A percentile compares a stretch with the other conserved stretches of the same genome.
phyloP scores from a whole-genome alignment of 1,140 invertebrate genomes.

The Pectinophora gossypiella region DNA sequence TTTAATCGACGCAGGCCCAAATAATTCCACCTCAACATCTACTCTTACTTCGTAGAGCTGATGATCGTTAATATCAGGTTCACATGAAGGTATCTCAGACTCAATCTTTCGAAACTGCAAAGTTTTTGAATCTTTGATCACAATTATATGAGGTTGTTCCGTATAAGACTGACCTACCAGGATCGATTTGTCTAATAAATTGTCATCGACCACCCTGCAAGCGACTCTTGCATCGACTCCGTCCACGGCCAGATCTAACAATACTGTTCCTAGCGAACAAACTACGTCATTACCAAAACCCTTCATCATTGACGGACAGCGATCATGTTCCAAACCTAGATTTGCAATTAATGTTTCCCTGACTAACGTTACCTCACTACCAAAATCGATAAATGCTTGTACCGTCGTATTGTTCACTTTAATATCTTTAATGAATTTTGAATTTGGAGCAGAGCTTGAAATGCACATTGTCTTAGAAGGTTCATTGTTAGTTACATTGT shows the following conservation, averaged over 20 bases:
- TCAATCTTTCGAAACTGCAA: background rate
- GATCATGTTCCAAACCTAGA: background rate
- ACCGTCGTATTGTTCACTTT: background rate
- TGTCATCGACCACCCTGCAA: conserved; percentile 1
- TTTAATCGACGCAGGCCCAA: background rate
- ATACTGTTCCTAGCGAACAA: background rate
- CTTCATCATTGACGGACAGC: background rate
- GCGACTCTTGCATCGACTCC: background rate
- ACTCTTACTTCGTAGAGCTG: background rate
- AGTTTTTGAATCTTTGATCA: background rate
- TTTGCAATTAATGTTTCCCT: background rate
- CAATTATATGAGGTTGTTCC: background rate
- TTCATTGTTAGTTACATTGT: background rate
- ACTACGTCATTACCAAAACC: background rate
- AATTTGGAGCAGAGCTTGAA: background rate
- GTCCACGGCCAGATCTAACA: background rate
- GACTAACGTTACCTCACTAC: background rate
- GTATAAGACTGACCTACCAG: background rate
- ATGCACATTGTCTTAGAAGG: conserved; percentile 1
- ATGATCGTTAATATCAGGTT: too few species aligned
- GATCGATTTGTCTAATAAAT: background rate
- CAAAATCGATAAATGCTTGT: background rate
- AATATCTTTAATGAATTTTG: background rate
- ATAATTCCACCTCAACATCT: background rate
- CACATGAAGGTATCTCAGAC: background rate